Evolutionary conservation across 1,140 invertebrate genomes (phyloP), one percentile per base, ranked within the genome.

Genomic region (Ruditapes philippinarum): DNA sequence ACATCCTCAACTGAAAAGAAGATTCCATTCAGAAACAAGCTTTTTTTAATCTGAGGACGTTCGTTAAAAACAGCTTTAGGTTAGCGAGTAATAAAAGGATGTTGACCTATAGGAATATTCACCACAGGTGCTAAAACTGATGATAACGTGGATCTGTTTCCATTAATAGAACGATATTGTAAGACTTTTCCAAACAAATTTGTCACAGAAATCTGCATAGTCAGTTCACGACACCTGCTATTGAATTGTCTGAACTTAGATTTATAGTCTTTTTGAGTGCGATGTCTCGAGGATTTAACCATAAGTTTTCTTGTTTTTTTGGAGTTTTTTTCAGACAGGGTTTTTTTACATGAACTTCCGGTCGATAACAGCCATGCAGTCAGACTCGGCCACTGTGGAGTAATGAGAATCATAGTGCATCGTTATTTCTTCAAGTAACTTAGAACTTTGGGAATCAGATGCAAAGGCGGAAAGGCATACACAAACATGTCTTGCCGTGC

Each of bases 341-440:
- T 65, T 62, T 70, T 62, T 87, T 87, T 73, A 11, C 25, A 14
- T 19, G 19, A 87, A 79, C 45, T 51, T 0, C 81, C 31, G 14
- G 78, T 88, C 45, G 76, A 88, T 88, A 88, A 42, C 74, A 86
- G n/a, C 70, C 83, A 86, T 86, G 83, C 68, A 74, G 51, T 76
- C 70, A 86, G 49, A 25, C 86, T 79, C 19, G 86, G 86, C 86
- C 74, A 88, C 3, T 54, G 49, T 49, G 76, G 76, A 19, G 86
- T 62, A 42, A 88, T 81, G 9, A 88, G 42, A 31, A 88, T 70
- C 28, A 81, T 88, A 70, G 57, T 73, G 42, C 84, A 87, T 45
- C 51, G 51, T 33, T 2, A 87, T 17, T 87, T 49, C 38, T 82
- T 17, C 2, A 84, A 22, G 74, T 88, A 42, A 22, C 31, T 45